These are phyloP conservation scores for Pedionomus torquatus DNA, from an alignment of 2,113 vertebrate species.

Conservation along the genomic window DNA sequence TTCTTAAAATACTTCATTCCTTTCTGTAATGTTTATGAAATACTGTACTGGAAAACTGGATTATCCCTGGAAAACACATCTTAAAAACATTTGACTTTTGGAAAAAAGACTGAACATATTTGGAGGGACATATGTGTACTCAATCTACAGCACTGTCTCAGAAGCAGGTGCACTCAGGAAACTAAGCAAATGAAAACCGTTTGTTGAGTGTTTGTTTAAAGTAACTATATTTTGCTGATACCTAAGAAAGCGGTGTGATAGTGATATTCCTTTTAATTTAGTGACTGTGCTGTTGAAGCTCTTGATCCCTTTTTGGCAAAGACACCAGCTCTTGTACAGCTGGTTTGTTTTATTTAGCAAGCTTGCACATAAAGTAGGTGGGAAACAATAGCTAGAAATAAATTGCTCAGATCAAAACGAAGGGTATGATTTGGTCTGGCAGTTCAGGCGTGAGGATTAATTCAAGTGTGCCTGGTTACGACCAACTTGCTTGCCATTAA, in stretches of 20 bases:
- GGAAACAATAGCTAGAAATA: slow-evolving; percentile 47
- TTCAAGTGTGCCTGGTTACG: neutral
- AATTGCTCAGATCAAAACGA: neutral
- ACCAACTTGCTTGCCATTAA: neutral
- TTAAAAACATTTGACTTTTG: neutral
- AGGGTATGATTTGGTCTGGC: slow-evolving; percentile 33
- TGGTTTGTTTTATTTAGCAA: slow-evolving; percentile 38
- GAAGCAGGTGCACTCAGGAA: neutral
- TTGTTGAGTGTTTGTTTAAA: neutral
- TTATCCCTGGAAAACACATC: neutral
- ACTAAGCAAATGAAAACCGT: neutral
- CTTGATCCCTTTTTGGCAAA: neutral
- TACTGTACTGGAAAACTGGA: neutral
- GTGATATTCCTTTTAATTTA: neutral
- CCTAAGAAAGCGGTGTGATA: neutral
- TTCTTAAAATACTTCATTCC: slow-evolving; percentile 19
- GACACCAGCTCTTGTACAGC: neutral
- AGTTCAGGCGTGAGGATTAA: slow-evolving; percentile 14
- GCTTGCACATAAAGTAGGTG: slow-evolving; percentile 26
- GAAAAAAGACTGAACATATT: neutral
- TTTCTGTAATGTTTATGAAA: neutral
- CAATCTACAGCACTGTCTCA: fast-evolving
- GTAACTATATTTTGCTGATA: neutral
- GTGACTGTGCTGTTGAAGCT: neutral
- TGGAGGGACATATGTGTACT: neutral